Percentiles rank a stretch among this genome's conserved stretches.
These are phyloP conservation scores for Sympetrum striolatum DNA, from an alignment of 2,888 invertebrate species.

Conservation along the genomic window DNA sequence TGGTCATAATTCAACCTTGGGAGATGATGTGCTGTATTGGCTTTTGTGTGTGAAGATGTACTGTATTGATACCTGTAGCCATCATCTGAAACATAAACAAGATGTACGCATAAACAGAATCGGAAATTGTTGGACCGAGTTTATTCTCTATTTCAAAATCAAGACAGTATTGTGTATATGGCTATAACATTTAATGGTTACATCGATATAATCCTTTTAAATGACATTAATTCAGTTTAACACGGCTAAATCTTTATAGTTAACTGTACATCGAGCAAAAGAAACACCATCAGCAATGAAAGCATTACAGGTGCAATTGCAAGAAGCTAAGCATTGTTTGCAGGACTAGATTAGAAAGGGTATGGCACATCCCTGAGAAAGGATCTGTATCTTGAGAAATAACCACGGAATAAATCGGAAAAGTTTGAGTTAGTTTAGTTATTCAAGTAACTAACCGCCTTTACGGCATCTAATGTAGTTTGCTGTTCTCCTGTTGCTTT, in stretches of 20 bases:
- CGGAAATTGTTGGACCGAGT: background rate
- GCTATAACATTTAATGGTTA: background rate
- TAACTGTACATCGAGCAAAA: background rate
- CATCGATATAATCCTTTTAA: background rate
- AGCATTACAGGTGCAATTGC: background rate
- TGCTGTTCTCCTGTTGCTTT: background rate
- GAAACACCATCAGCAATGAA: background rate
- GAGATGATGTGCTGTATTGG: slow-evolving; percentile 7
- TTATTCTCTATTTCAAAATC: background rate
- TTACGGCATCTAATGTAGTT: slow-evolving; percentile 1
- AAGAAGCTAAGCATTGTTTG: background rate
- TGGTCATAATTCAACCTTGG: slow-evolving; percentile 26
- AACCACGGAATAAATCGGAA: background rate
- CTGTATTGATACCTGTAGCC: slow-evolving; percentile 13
- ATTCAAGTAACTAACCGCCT: background rate
- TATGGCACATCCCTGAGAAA: slow-evolving; percentile 26
- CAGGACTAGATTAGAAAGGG: slow-evolving; percentile 25
- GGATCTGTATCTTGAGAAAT: background rate
- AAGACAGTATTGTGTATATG: background rate
- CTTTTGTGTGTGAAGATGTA: slow-evolving; percentile 3
- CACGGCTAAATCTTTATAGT: background rate
- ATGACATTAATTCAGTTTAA: background rate
- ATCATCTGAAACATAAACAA: background rate
- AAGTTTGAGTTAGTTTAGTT: background rate
- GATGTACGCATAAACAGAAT: background rate